Evolutionary conservation across 2,888 invertebrate species (phyloP).

Genomic region (Mimas tiliae): DNA sequence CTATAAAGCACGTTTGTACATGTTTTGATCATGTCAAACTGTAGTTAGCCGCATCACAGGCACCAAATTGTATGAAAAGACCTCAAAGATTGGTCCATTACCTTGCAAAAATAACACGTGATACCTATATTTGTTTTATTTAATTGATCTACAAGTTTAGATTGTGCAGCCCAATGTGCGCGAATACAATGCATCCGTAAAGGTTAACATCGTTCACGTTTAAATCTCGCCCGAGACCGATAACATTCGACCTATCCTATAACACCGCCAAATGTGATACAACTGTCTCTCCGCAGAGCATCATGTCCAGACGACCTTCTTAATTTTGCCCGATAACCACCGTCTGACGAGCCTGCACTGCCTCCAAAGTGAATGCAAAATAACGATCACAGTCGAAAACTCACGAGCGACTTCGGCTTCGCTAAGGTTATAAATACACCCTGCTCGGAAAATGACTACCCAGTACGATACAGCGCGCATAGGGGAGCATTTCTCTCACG

Average conservation of each 20-base stretch:
- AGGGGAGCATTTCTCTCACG: slow-evolving; percentile 40
- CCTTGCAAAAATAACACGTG: neutral
- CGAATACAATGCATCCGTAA: slow-evolving; percentile 36
- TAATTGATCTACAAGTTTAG: slow-evolving; percentile 5
- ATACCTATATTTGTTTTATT: slow-evolving; percentile 3
- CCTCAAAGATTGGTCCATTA: neutral
- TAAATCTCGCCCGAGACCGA: slow-evolving; percentile 42
- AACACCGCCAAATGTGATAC: slow-evolving; percentile 32
- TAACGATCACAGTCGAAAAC: slow-evolving; percentile 63
- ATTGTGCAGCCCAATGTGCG: neutral
- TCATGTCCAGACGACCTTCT: slow-evolving; percentile 33
- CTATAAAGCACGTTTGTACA: too few relatives aligned
- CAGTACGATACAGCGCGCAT: slow-evolving; percentile 55
- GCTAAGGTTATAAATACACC: slow-evolving; percentile 60
- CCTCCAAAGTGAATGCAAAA: slow-evolving; percentile 62
- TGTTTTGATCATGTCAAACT: neutral
- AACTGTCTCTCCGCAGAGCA: slow-evolving; percentile 5
- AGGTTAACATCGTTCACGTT: slow-evolving; percentile 38
- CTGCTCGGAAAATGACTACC: slow-evolving; percentile 53
- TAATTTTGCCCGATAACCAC: slow-evolving; percentile 40
- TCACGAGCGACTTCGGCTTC: slow-evolving; percentile 51
- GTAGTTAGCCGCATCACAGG: neutral
- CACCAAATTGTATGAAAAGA: neutral
- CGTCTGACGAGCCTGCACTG: slow-evolving; percentile 46
- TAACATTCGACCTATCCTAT: slow-evolving; percentile 40